These are phyloP conservation scores for Heterodera filipjevi DNA, from an alignment of 2,888 invertebrate genomes.

Conservation along the genomic window DNA sequence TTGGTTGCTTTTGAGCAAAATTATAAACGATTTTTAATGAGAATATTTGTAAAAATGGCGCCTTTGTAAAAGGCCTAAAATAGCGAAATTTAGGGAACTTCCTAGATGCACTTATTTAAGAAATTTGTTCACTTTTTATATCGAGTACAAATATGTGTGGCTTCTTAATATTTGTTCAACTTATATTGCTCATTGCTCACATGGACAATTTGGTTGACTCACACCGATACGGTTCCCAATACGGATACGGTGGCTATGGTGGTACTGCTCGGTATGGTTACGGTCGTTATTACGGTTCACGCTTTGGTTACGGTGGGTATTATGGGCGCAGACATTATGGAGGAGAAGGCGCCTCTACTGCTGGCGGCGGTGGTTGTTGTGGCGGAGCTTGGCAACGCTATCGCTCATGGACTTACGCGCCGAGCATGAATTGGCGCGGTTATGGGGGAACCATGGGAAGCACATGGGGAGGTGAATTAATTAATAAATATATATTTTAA, in stretches of 20 bases:
- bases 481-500: background rate
- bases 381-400: background rate
- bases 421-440: background rate
- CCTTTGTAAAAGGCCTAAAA: too few species aligned
- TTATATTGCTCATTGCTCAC: background rate
- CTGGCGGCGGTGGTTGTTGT: background rate
- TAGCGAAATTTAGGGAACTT: too few species aligned
- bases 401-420: background rate
- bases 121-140: too few species aligned
- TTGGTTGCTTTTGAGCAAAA: too few species aligned
- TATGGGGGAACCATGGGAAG: background rate
- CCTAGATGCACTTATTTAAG: too few species aligned
- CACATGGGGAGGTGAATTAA: background rate
- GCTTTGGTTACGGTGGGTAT: background rate
- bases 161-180: background rate
- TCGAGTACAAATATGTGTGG: background rate
- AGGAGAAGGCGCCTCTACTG: background rate
- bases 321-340: background rate
- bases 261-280: background rate
- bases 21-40: too few species aligned
- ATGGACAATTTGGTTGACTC: too few species aligned
- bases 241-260: background rate
- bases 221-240: background rate
- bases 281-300: background rate
- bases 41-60: too few species aligned